These are phyloP conservation scores for Thunnus maccoyii DNA, from an alignment of 2,113 vertebrate species.

Conservation along the genomic window DNA sequence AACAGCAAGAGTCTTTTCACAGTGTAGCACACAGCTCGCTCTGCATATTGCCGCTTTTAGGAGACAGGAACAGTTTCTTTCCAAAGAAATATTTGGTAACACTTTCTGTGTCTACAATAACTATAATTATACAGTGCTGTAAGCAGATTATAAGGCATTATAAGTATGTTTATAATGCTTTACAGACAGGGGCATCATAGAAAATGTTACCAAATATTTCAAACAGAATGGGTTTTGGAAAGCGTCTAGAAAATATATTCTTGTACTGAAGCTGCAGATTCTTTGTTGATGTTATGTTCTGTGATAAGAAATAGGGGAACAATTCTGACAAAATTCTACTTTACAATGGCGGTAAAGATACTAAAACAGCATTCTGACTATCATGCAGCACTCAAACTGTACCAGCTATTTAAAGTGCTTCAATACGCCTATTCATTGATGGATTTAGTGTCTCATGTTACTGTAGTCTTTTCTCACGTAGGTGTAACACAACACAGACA, in stretches of 20 bases:
- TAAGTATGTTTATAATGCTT: too few relatives aligned
- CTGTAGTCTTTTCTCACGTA: neutral
- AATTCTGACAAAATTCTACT: neutral
- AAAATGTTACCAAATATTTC: neutral
- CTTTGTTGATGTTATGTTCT: neutral
- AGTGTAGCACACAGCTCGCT: constrained; percentile 35
- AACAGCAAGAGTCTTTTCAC: constrained; percentile 55
- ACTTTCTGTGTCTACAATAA: too few relatives aligned
- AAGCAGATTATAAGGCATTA: too few relatives aligned
- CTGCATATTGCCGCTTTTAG: constrained; percentile 32
- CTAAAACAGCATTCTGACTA: neutral
- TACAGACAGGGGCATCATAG: too few relatives aligned
- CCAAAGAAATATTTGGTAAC: constrained; percentile 4
- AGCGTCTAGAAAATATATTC: neutral
- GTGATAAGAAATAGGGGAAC: neutral
- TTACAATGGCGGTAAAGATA: neutral
- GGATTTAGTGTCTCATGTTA: neutral
- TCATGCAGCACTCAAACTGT: neutral
- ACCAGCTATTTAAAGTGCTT: neutral
- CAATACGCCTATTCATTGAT: neutral
- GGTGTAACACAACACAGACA: neutral
- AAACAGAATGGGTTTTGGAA: neutral
- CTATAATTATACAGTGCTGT: too few relatives aligned
- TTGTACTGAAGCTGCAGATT: neutral
- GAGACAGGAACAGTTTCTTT: constrained; percentile 17